A percentile compares a stretch with the other conserved stretches of the same genome.
phyloP scores from a whole-genome alignment of 1,140 invertebrate species.

The Pseudomyrmex flavicornis region DNA sequence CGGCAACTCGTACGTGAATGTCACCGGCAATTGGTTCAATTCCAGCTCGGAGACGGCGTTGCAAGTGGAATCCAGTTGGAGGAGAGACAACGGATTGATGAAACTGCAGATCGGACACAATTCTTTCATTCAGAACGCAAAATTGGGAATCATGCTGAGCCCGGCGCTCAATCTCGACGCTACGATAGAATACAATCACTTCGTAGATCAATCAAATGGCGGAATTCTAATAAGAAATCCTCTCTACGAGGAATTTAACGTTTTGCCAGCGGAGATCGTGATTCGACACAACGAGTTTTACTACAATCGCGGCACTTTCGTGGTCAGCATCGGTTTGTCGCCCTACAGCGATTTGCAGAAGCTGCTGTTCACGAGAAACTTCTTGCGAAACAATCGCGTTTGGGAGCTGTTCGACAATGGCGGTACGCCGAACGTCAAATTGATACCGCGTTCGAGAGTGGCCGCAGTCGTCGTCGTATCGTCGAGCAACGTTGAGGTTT shows the following conservation, averaged over 20 bases:
- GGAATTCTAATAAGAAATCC: slow-evolving; percentile 95
- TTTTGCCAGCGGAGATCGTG: slow-evolving; percentile 88
- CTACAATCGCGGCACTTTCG: slow-evolving; percentile 94
- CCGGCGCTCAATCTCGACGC: slow-evolving; percentile 94
- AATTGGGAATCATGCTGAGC: slow-evolving; percentile 91
- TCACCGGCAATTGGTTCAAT: slow-evolving; percentile 94
- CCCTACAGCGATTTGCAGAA: slow-evolving; percentile 93
- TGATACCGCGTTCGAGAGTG: slow-evolving; percentile 95
- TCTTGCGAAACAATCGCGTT: slow-evolving; percentile 94
- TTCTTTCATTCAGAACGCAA: slow-evolving; percentile 91
- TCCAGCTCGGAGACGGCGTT: slow-evolving; percentile 91
- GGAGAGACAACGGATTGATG: slow-evolving; percentile 85
- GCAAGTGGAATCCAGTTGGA: slow-evolving; percentile 93
- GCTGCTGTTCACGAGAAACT: slow-evolving; percentile 95
- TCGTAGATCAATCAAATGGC: slow-evolving; percentile 92
- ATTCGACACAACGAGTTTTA: slow-evolving; percentile 96
- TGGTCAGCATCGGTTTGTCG: slow-evolving; percentile 94
- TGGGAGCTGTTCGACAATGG: slow-evolving; percentile 93
- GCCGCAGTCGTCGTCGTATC: slow-evolving; percentile 95
- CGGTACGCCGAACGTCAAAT: slow-evolving; percentile 87
- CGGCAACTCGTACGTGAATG: slow-evolving; percentile 91
- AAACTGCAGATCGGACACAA: slow-evolving; percentile 95
- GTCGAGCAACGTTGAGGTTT: slow-evolving; percentile 95
- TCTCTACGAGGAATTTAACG: slow-evolving; percentile 89
- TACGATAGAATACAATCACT: slow-evolving; percentile 94